phyloP scores from a whole-genome alignment of 2,797 vertebrate species.

The Cichlasoma orientale region DNA sequence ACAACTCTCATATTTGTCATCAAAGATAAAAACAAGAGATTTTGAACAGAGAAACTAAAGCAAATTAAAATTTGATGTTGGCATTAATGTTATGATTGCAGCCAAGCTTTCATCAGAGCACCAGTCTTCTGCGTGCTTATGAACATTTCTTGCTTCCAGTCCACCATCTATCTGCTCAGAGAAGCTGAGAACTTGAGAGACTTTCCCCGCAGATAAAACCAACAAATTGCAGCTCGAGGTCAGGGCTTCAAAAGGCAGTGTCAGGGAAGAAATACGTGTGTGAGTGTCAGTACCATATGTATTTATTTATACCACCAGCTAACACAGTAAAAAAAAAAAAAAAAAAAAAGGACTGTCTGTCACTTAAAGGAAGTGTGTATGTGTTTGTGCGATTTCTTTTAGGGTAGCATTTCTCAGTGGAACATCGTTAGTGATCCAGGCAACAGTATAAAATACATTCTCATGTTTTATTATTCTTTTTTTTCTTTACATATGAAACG shows the following conservation, averaged over 20 bases:
- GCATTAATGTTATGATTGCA: not conserved
- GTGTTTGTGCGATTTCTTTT: constrained; percentile 1
- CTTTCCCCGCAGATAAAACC: constrained; percentile 43
- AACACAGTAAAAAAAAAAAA: constrained; percentile 19
- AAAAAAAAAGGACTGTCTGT: constrained; percentile 9
- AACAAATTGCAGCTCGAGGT: constrained; percentile 46
- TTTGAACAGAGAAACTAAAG: not conserved
- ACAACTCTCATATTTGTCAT: not conserved
- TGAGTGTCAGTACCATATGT: constrained; percentile 8
- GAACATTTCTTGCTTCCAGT: constrained; percentile 14
- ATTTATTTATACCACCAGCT: constrained; percentile 4
- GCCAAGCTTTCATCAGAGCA: constrained; percentile 20
- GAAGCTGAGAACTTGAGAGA: constrained; percentile 15
- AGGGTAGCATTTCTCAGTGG: not conserved
- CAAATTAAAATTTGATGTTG: not conserved
- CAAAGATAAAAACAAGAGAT: not conserved
- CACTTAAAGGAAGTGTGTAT: constrained; percentile 32
- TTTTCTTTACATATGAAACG: not conserved
- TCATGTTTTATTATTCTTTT: not conserved
- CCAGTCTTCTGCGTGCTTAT: not conserved
- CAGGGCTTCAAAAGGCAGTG: constrained; percentile 38
- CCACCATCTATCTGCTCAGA: constrained; percentile 31
- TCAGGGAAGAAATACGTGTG: constrained; percentile 12
- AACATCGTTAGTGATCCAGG: constrained; percentile 5
- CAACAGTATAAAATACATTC: not conserved